Base-by-base conservation (phyloP, 2,113 vertebrate species). In the Pan paniscus region DNA sequence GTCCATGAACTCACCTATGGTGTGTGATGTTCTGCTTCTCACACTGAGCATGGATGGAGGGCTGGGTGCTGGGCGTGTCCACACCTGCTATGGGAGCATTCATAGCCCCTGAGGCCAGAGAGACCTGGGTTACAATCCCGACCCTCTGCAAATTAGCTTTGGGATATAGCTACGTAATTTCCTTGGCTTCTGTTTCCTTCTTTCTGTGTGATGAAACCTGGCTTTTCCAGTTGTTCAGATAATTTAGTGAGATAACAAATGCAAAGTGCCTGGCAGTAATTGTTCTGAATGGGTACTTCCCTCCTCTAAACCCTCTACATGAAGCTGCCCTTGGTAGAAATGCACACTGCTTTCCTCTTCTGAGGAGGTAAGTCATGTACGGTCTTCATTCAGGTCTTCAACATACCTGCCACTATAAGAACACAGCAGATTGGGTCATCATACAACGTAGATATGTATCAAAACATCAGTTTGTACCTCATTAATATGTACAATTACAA, bases 191-290 rank as follows among this genome's bases (percentile, higher is more conserved):
- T 3, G 22, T 59, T 84, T 68, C 18, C 61, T 38, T 78, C 85
- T 87, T 18, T 80, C 82, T 79, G 59, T 32, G 0, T 67, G 68
- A 30, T 22, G 68, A 70, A 90, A 35, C 18, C 23, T 4, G 22
- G 7, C 35, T 70, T 43, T 27, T 46, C 9, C 8, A 1, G 20
- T 0, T 3, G 5, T 48, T 23, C 27, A 9, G 72, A 64, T 23
- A 48, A 70, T 3, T 1, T 6, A 89, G 64, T 1, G 46, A 59
- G 32, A 48, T 17, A 55, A n/a, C 14, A 43, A 1, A 23, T 0
- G 5, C 59, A 43, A 35, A 70, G 61, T n/a, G 32, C 18, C 46
- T 43, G 38, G 12, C 12, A 27, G 46, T 73, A 10, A 4, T 13
- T 32, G 38, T 9, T 14, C 43, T 76, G 4, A 0, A 2, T 22